Evolutionary conservation across 2,888 invertebrate species (phyloP).

Genomic region (Cybosia mesomella): DNA sequence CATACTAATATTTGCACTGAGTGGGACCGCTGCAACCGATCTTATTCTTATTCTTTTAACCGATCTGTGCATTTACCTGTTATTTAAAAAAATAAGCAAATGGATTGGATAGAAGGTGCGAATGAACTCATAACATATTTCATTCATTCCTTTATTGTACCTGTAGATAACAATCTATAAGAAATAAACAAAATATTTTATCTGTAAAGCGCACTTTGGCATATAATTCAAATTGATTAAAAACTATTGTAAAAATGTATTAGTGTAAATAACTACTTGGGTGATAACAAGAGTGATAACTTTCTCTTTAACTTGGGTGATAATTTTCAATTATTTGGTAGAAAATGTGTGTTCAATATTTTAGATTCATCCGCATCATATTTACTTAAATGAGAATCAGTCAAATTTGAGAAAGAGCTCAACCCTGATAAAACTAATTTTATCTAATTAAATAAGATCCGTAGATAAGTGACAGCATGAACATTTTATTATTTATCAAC

Average conservation of each 20-base stretch:
- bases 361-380: background rate
- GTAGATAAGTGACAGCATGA: no score
- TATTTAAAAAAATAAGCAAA: background rate
- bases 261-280: background rate
- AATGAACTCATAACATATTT: background rate
- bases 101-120: background rate
- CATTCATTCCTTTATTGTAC: no score
- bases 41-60: no score
- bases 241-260: background rate
- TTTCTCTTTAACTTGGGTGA: background rate
- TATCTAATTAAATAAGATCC: no score
- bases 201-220: background rate
- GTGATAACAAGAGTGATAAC: background rate
- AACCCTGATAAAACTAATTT: no score
- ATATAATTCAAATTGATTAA: background rate
- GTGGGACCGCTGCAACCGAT: no score
- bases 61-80: no score
- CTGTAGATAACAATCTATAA: background rate
- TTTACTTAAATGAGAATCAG: background rate
- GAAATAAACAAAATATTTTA: slow-evolving; percentile 3
- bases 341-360: background rate
- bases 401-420: background rate
- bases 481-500: no score
- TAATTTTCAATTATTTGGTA: background rate
- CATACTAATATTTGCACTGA: no score